phyloP scores from a whole-genome alignment of 2,888 invertebrate species.

The Thumatha senex region DNA sequence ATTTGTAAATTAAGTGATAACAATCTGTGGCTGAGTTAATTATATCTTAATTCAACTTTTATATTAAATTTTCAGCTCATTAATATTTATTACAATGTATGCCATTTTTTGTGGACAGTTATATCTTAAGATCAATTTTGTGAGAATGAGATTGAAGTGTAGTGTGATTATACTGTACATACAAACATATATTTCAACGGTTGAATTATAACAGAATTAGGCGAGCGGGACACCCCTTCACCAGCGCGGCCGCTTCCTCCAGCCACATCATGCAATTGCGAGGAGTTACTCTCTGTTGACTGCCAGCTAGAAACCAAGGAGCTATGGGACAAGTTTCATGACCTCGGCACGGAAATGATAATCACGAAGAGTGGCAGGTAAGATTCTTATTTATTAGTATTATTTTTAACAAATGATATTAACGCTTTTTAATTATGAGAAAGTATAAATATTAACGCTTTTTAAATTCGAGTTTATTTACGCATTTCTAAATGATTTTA shows the following conservation, averaged over 20 bases:
- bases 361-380: conserved; percentile 99
- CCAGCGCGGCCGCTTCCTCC: conserved; percentile 71
- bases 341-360: conserved; percentile 98
- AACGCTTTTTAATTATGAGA: no score
- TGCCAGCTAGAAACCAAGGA: conserved; percentile 98
- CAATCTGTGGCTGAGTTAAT: no score
- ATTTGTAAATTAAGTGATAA: no score
- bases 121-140: no score
- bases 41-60: no score
- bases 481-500: not conserved
- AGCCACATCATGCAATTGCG: conserved; percentile 89
- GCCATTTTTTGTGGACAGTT: no score
- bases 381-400: conserved; percentile 39
- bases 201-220: conserved; percentile 58
- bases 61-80: no score
- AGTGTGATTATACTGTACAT: not conserved
- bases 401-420: not conserved
- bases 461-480: no score
- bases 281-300: conserved; percentile 91
- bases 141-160: not conserved
- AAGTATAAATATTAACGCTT: no score
- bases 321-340: conserved; percentile 98
- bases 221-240: conserved; percentile 78
- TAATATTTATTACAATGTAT: no score
- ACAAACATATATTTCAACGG: no score